Evolutionary conservation across 2,797 vertebrate species (phyloP), one percentile per base, ranked within the genome.

Genomic region (Fratercula arctica): DNA sequence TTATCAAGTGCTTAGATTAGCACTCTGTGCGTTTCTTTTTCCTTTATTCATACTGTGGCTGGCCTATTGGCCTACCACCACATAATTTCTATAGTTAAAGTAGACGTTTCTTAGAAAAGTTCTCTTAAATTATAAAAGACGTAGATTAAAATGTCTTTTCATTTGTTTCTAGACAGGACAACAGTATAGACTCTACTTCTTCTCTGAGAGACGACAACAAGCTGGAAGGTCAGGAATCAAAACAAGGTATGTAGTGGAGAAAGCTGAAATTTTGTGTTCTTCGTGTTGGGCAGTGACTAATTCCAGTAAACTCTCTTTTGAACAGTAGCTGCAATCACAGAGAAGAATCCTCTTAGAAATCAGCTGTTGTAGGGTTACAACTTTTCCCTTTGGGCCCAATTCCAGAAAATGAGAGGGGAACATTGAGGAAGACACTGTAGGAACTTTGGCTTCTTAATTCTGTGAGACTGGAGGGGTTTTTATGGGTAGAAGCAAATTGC

Each of bases 171-270:
- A 99, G 99, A 96, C 99, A 99, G 97, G 99, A 99, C 85, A 98
- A 98, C 96, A 99, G 96, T 92, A 96, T 99, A 94, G 99, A 99
- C 95, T 99, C 99, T 57, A 98, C 99, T 33, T 99, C 98, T 64
- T 99, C 98, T 85, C 69, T 98, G 57, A 99, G 98, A 97, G 99
- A 99, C 87, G 97, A 96, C 33, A 96, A 85, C 85, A 99, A 99
- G 92, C 77, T 95, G 11, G 98, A 99, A 93, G 98, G 97, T 75
- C 90, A 98, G 83, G 98, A 99, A 45, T 96, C 97, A 78, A 99
- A 99, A 90, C 99, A 98, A 98, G 99, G 99, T 99, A 98, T 83
- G 96, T 56, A 68, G 61, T 48, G 78, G n/a, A 61, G n/a, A 94
- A 69, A 66, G 56, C 20, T 77, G 31, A 79, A 96, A 70, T 68